Conservation (phyloP, 2,888 invertebrate genomes). For the Eupithecia exiguata region DNA sequence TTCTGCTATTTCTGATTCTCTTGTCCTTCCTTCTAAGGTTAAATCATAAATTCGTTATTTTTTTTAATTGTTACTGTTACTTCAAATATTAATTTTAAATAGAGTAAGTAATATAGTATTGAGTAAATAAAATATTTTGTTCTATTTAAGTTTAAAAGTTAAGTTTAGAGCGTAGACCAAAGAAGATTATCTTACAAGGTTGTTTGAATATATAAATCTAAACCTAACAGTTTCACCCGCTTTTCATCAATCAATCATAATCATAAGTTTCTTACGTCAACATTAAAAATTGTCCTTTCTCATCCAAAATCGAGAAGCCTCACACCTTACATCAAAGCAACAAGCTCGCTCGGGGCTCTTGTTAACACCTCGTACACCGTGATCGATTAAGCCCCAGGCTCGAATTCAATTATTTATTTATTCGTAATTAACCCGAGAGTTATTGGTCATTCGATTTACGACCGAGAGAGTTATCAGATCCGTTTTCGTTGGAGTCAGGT, state of each 20-base stretch:
- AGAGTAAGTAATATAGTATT: no score
- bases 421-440: conserved; percentile 84
- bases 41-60: no score
- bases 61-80: no score
- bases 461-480: conserved; percentile 70
- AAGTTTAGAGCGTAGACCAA: no score
- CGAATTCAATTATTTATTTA: conserved; percentile 85
- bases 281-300: not conserved
- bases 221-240: not conserved
- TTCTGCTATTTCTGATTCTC: no score
- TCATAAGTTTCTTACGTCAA: not conserved
- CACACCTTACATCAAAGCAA: conserved; percentile 9
- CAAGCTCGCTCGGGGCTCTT: conserved; percentile 60
- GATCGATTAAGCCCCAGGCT: conserved; percentile 83
- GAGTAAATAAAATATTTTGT: no score
- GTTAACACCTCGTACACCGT: conserved; percentile 77
- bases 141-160: no score
- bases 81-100: no score
- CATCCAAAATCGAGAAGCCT: not conserved
- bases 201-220: no score
- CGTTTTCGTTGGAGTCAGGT: conserved; percentile 23
- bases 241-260: no score
- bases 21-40: no score
- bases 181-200: no score
- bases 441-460: conserved; percentile 77